phyloP scores from a whole-genome alignment of 2,888 invertebrate species.

The Eubasilissa splendida region DNA sequence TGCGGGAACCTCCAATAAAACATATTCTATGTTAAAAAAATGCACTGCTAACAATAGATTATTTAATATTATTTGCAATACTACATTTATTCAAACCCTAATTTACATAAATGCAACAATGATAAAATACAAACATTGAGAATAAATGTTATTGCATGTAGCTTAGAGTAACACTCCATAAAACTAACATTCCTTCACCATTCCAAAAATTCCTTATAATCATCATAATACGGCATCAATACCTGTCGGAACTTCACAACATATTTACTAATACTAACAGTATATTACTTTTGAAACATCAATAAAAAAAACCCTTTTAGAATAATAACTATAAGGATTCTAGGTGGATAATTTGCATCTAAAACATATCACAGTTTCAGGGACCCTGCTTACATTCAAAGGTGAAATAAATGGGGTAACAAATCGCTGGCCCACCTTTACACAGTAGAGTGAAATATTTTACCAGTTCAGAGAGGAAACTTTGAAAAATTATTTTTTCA shows the following conservation, averaged over 20 bases:
- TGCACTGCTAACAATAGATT: constrained; percentile 11
- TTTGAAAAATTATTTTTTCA: too few relatives aligned
- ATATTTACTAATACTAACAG: constrained; percentile 25
- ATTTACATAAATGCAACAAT: constrained; percentile 56
- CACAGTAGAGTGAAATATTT: too few relatives aligned
- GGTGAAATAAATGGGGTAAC: constrained; percentile 46
- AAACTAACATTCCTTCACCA: constrained; percentile 43
- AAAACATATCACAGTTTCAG: constrained; percentile 58
- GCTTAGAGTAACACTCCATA: constrained; percentile 25
- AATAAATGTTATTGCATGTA: constrained; percentile 47
- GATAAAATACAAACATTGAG: constrained; percentile 46
- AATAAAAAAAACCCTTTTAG: constrained; percentile 42
- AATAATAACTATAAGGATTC: constrained; percentile 47
- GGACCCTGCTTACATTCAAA: constrained; percentile 56
- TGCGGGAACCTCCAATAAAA: too few relatives aligned
- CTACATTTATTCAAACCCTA: constrained; percentile 55
- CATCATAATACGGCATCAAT: constrained; percentile 24
- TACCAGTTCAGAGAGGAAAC: too few relatives aligned
- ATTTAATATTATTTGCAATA: constrained; percentile 44
- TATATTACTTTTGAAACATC: constrained; percentile 46
- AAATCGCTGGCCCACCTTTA: neutral
- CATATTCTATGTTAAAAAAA: neutral
- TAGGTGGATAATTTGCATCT: constrained; percentile 54
- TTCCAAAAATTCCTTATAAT: constrained; percentile 36
- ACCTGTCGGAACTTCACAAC: constrained; percentile 33